Conservation (phyloP, 2,888 invertebrate species). For the Metopia argyrocephala region DNA sequence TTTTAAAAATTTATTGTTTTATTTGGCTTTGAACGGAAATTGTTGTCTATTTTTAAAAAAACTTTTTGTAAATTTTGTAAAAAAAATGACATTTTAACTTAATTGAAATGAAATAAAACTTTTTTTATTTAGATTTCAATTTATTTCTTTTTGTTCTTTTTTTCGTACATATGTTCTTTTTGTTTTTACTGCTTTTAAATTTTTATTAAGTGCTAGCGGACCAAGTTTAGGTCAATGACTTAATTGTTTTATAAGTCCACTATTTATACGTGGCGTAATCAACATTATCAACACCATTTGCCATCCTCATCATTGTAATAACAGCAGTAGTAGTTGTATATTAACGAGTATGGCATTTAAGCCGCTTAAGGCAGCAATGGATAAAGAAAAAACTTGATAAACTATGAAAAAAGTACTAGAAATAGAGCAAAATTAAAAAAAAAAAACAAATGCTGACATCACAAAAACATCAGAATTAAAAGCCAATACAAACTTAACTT, state of each 20-base stretch:
- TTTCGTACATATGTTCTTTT: background rate
- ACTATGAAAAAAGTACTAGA: slow-evolving; percentile 9
- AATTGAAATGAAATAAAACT: background rate
- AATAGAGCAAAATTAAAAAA: slow-evolving; percentile 44
- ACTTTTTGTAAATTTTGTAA: background rate
- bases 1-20: background rate
- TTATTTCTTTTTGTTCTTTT: background rate
- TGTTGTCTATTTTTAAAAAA: background rate
- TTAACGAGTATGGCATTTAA: slow-evolving; percentile 54
- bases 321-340: background rate
- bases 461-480: slow-evolving; percentile 56
- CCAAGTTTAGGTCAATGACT: slow-evolving; percentile 58
- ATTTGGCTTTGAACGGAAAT: background rate
- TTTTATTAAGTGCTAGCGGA: background rate
- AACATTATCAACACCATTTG: background rate
- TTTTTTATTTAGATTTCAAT: too few relatives aligned
- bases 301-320: background rate
- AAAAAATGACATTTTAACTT: background rate
- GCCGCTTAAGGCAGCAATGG: slow-evolving; percentile 61
- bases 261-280: background rate
- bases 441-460: slow-evolving; percentile 54
- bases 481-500: slow-evolving; percentile 14
- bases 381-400: background rate
- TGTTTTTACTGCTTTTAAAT: background rate
- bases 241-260: slow-evolving; percentile 45